Evolutionary conservation across 2,113 vertebrate species (phyloP), one percentile per base, ranked within the genome.

Genomic region (Sander lucioperca): DNA sequence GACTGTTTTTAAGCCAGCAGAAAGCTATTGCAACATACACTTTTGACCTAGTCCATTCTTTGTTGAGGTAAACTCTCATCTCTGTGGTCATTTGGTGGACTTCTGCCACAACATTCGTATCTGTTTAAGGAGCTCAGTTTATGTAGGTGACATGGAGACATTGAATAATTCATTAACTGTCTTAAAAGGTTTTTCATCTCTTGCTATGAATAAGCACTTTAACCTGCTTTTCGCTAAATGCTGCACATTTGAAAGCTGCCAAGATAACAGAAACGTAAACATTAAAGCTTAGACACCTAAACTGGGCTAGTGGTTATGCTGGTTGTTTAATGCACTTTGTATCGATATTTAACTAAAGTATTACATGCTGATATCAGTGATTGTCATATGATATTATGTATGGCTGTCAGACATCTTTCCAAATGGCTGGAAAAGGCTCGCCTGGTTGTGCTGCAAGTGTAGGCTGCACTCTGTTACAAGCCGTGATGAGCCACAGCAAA

Each of bases 401-500:
- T 56, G 71, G 48, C 57, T 65, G 39, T 73, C 76, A 51, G 78
- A 63, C 64, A 64, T 74, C 16, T 61, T 82, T 66, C 79, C 50
- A 33, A 67, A 83, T 70, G 87, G 83, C 87, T 90, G 87, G 43
- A 87, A 90, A 92, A 87, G 84, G 53, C 83, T 82, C 6, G 68
- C 59, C 66, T 79, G 73, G 54, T 53, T 79, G 77, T 50, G 57
- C 82, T 74, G 69, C 23, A 47, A 85, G 89, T 93, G 92, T 93
- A 89, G 92, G 91, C 86, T 87, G 92, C 76, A 30, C 85, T 91
- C 83, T 59, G 75, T 71, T 87, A 68, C 83, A 82, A 85, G 86
- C 91, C 57, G 58, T 5, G 86, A 92, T 92, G 88, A 92, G 87
- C 87, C 80, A 87, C 75, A 86, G 87, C 81, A 86, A 88, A 92